Evolutionary conservation across 2,797 vertebrate genomes (phyloP).

Genomic region (Pterois miles): DNA sequence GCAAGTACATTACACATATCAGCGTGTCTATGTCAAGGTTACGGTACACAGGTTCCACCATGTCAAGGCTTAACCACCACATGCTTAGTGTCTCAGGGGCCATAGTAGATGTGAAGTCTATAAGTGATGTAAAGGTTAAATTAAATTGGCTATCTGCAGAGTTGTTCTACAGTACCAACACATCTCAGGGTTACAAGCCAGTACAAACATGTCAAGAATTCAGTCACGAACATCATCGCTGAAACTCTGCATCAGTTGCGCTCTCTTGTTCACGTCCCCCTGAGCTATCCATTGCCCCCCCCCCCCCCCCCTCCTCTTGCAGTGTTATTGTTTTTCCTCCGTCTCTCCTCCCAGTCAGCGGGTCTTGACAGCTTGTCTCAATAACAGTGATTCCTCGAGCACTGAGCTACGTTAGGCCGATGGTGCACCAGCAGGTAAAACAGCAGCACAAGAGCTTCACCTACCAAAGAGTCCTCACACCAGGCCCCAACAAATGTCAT

Average conservation of each 20-base stretch:
- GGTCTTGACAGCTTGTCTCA: slow-evolving; percentile 76
- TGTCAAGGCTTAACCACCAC: slow-evolving; percentile 7
- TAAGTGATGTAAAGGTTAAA: slow-evolving; percentile 46
- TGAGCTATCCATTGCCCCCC: slow-evolving; percentile 41
- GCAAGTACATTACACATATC: not conserved
- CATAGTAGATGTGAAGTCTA: not conserved
- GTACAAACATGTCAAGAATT: slow-evolving; percentile 53
- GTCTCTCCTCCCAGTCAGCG: slow-evolving; percentile 55
- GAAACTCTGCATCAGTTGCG: slow-evolving; percentile 49
- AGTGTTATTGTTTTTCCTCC: slow-evolving; percentile 66
- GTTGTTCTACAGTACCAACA: slow-evolving; percentile 34
- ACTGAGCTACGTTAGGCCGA: slow-evolving; percentile 47
- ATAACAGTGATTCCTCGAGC: slow-evolving; percentile 73
- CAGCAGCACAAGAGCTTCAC: slow-evolving; percentile 36
- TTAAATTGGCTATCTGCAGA: slow-evolving; percentile 32
- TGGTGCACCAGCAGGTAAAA: slow-evolving; percentile 69
- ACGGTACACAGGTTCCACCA: not conserved
- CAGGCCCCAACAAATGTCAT: not conserved
- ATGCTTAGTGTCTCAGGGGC: not conserved
- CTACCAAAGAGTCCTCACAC: slow-evolving; percentile 6
- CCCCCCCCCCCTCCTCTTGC: slow-evolving; percentile 34
- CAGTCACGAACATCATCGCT: slow-evolving; percentile 54
- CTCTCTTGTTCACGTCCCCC: slow-evolving; percentile 50
- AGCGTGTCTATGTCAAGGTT: slow-evolving; percentile 3
- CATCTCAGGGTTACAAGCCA: slow-evolving; percentile 51